Evolutionary conservation across 23 tunicate genomes (phyloP), one percentile per base, ranked within the genome.

Genomic region (Halocynthia roretzi): DNA sequence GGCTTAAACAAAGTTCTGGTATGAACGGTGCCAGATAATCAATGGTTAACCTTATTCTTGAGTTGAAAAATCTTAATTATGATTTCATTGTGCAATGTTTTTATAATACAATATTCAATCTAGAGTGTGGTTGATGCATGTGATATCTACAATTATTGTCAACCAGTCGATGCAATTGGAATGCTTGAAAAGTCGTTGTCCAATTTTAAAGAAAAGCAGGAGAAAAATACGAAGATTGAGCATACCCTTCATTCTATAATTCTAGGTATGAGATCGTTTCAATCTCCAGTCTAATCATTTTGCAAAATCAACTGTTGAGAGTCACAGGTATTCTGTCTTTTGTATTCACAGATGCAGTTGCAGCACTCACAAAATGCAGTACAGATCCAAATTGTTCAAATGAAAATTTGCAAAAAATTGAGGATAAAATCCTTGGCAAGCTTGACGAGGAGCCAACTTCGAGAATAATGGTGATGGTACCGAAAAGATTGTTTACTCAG

Each of bases 391-490:
- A 63, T 8, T 80, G 65, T 54, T 50, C 22, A 8, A 80, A 80
- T 20, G 67, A 31, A 9, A 67, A 80, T 62, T 50, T 80, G 56
- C 11, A 68, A 21, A 7, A 62, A 6, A 78, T 84, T 6, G 61
- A 71, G 44, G 52, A 78, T 0, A 22, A 50, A 61, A 78, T 84
- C 52, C 15, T 68, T 53, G 50, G 50, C 31, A 80, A 84, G 50
- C 64, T 69, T 51, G 22, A 61, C 15, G 9, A 52, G 15, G 64
- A 69, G 53, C 61, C 49, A 17, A 44, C 44, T 11, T 84, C 78
- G 7, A 70, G 77, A 5, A 66, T 69, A 23, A 84, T 84, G 89
- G 15, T 84, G 11, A 84, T 84, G 89, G 80, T 71, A 6, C 54
- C 83, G 54, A 70, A 54, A 52, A 78, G 83, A 62, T 51, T 15